Evolutionary conservation across 35 echinoderm and acorn worm genomes (phyloP).

Genomic region (Holothuria glaberrima): DNA sequence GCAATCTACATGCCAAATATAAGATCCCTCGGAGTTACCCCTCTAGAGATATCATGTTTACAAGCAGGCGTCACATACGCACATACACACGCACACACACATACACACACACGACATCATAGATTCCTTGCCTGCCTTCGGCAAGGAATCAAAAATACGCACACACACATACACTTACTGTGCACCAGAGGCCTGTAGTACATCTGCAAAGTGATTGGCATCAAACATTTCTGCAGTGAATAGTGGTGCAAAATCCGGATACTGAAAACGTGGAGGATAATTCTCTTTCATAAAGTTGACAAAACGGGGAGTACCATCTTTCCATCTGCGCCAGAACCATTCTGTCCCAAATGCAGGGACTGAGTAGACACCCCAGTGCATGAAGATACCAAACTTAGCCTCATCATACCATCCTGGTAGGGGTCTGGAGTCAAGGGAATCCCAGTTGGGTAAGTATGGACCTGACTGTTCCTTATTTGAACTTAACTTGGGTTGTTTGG

Average conservation of each 20-base stretch:
- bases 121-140: too few relatives aligned
- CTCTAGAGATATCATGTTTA: too few relatives aligned
- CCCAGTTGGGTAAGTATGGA: constrained; percentile 90
- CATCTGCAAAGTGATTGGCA: constrained; percentile 68
- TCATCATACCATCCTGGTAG: constrained; percentile 95
- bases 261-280: constrained; percentile 60
- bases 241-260: constrained; percentile 70
- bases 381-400: constrained; percentile 97
- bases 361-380: constrained; percentile 96
- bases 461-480: background rate
- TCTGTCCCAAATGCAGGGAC: constrained; percentile 84
- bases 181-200: constrained; percentile 75
- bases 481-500: background rate
- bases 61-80: too few relatives aligned
- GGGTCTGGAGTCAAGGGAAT: constrained; percentile 82
- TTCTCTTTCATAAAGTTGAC: constrained; percentile 84
- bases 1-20: too few relatives aligned
- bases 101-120: too few relatives aligned
- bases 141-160: too few relatives aligned
- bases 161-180: constrained; percentile 82
- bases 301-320: constrained; percentile 25
- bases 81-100: too few relatives aligned
- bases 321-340: constrained; percentile 93
- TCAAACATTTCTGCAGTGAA: constrained; percentile 76
- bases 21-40: too few relatives aligned